Base-by-base conservation (phyloP, 2,113 vertebrate species). In the Silurus asotus region DNA sequence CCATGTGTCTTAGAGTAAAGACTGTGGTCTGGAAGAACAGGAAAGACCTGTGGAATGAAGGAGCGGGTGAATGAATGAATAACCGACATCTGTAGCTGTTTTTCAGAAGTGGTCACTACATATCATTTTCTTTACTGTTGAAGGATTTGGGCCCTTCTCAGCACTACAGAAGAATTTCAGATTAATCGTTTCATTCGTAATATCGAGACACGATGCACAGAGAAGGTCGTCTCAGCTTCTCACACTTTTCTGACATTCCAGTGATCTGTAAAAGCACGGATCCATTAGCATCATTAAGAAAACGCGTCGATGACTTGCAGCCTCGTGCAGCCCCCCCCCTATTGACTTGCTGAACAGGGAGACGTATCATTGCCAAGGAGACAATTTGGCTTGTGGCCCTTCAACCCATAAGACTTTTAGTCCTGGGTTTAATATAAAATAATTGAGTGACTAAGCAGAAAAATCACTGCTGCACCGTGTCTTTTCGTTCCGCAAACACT, bases 381-480 rank as follows among this genome's bases (percentile, higher is more conserved):
- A 86, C 86, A 87, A 82, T 87, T 90, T 90, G 89, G 89, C 89
- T 61, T 19, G 51, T 53, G 75, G 88, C 91, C 90, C 88, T 78
- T 62, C 79, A 87, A 88, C 87, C 59, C 86, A 90, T 84, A 90
- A 90, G 84, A 81, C 81, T 82, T 88, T 88, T 78, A 74, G 59
- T 89, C 74, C 89, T 81, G 67, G 75, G 53, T 90, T 88, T 86
- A 67, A 55, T 79, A 89, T 88, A 84, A 85, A 89, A 89, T 88
- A 84, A 78, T 84, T 84, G 77, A 83, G 87, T 92, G 91, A 92
- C 88, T 92, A 91, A 91, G 90, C 91, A 92, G 79, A 91, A 92
- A 37, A 89, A 84, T 78, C 61, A 81, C 25, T 85, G 85, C 87
- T 87, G 88, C 87, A 61, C 65, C 86, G 81, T 86, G 80, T 77